phyloP scores from a whole-genome alignment of 2,888 invertebrate species.

The Heliconius erato region DNA sequence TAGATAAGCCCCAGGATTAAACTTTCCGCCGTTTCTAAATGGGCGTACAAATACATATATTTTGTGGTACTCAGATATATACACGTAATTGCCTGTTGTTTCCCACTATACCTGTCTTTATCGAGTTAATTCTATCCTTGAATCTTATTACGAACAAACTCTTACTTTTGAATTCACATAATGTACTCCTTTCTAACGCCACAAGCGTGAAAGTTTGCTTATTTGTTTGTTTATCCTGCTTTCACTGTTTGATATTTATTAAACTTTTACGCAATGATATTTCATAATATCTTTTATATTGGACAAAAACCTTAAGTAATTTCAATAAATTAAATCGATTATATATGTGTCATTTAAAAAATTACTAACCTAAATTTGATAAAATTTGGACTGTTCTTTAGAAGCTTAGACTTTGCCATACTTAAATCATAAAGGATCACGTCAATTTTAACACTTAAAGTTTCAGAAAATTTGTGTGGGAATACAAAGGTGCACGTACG shows the following conservation, averaged over 20 bases:
- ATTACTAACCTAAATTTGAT: background rate
- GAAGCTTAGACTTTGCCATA: too few relatives aligned
- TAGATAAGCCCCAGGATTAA: too few relatives aligned
- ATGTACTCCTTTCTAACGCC: conserved; percentile 11
- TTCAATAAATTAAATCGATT: background rate
- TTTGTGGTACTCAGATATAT: background rate
- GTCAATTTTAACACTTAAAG: too few relatives aligned
- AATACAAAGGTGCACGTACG: background rate
- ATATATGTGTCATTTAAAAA: too few relatives aligned
- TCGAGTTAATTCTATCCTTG: background rate
- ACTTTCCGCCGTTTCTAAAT: too few relatives aligned
- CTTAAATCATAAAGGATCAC: too few relatives aligned
- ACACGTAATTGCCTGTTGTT: background rate
- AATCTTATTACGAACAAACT: conserved; percentile 11
- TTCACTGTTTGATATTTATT: conserved; percentile 18
- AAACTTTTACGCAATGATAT: background rate
- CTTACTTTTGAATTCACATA: conserved; percentile 7
- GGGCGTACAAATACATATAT: too few relatives aligned
- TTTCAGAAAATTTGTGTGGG: background rate
- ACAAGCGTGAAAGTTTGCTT: conserved; percentile 12
- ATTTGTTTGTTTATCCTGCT: conserved; percentile 28
- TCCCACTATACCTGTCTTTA: background rate
- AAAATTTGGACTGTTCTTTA: background rate
- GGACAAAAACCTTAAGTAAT: background rate
- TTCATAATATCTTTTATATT: background rate